Percentiles rank a stretch among this genome's conserved stretches.
Evolutionary conservation across 2,797 vertebrate genomes (phyloP).

Genomic region (Enteromius radiatus): DNA sequence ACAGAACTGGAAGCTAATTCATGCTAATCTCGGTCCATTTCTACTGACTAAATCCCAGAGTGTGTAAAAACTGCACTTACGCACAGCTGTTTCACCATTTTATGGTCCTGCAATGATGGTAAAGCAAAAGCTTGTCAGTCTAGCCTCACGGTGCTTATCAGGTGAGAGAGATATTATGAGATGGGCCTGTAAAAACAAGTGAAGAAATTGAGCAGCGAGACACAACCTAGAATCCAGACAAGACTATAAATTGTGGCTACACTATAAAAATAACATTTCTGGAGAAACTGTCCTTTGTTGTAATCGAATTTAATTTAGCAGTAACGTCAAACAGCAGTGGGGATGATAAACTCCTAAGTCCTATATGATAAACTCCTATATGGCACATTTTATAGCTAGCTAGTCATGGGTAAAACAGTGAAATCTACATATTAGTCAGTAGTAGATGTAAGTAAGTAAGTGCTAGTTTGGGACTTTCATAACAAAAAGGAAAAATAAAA

Average conservation of each 20-base stretch:
- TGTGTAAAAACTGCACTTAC: constrained; percentile 43
- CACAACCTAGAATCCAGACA: constrained; percentile 27
- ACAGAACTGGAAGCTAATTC: constrained; percentile 17
- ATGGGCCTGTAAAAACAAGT: constrained; percentile 50
- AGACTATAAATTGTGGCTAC: neutral
- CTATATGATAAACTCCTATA: too few relatives aligned
- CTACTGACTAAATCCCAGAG: neutral
- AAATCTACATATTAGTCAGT: neutral
- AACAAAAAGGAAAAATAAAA: neutral
- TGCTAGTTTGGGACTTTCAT: neutral
- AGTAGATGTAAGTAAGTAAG: neutral
- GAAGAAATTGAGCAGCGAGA: constrained; percentile 28
- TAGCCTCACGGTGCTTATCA: constrained; percentile 50
- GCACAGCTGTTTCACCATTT: constrained; percentile 50
- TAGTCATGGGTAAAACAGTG: neutral
- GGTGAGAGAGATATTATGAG: constrained; percentile 37
- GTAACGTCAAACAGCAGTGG: neutral
- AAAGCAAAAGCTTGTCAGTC: constrained; percentile 50
- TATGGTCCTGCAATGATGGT: constrained; percentile 48
- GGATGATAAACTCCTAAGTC: neutral
- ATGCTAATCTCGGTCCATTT: constrained; percentile 8
- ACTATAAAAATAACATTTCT: neutral
- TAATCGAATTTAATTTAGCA: neutral
- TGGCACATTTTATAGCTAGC: neutral
- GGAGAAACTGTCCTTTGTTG: neutral